Base-by-base conservation (phyloP, 1,140 invertebrate genomes). In the Euglossa dilemma region DNA sequence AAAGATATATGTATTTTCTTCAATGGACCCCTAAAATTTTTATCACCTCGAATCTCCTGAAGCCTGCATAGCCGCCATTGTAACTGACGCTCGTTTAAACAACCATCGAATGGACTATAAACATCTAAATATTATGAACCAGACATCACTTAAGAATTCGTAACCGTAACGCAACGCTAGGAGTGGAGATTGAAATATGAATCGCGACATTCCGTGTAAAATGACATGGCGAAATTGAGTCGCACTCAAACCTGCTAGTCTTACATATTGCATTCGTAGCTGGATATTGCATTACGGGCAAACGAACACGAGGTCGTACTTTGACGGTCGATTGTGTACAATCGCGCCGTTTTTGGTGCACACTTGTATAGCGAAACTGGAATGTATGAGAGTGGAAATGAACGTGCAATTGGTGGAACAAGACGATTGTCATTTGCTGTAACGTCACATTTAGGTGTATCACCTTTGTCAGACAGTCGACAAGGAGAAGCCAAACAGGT, bases 101-200 rank as follows among this genome's bases (percentile, higher is more conserved):
- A 7, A 12, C 14, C 28, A 18, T 45, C 5, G 36, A 56, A 57
- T 18, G 47, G n/a, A 12, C 12, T n/a, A 25, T 25, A 61, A 57
- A 57, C 23, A 9, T 4, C 7, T 9, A 11, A 28, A 23, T 11
- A n/a, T 23, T 6, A 2, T 14, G 52, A 70, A 59, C 12, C 36
- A 14, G 50, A 50, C 5, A 25, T 47, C 54, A 45, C 28, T 70
- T 71, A 79, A 71, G 71, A 79, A 71, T 20, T 25, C 52, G n/a
- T 11, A 25, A 50, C 36, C 64, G 18, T 25, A 25, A 0, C 52
- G 56, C 28, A 6, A 4, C 0, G 50, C 23, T 12, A 1, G 50
- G 59, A 43, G 63, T 43, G 54, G 71, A 47, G 66, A 81, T 81
- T 81, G 79, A 75, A 75, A 75, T 75, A 66, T 75, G 79, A 81